Conservation (phyloP, 2,113 vertebrate species). For the Pholis gunnellus region DNA sequence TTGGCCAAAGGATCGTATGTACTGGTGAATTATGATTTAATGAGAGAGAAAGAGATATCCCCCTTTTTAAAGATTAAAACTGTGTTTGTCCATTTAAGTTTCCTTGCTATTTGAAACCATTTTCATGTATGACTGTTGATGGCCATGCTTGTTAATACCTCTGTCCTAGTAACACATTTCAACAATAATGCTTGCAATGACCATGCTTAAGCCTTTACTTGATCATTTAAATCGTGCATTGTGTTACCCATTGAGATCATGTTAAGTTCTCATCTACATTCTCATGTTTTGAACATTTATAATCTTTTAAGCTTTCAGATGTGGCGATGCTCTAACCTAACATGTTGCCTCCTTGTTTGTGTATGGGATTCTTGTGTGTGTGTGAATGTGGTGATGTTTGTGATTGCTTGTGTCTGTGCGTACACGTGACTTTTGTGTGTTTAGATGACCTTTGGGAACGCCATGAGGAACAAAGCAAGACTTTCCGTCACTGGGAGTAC, state of each 20-base stretch:
- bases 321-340: constrained; percentile 55
- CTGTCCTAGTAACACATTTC: constrained; percentile 74
- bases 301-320: constrained; percentile 61
- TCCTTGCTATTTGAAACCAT: constrained; percentile 76
- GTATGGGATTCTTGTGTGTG: constrained; percentile 71
- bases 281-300: constrained; percentile 71
- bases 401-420: constrained; percentile 50
- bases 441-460: constrained; percentile 96
- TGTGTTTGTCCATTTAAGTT: constrained; percentile 80
- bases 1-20: constrained; percentile 88
- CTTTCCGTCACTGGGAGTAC: constrained; percentile 98
- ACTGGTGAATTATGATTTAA: constrained; percentile 84
- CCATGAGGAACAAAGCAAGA: constrained; percentile 96
- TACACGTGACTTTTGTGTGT: constrained; percentile 39
- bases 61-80: constrained; percentile 72
- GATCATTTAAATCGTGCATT: constrained; percentile 68
- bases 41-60: constrained; percentile 71
- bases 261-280: constrained; percentile 79
- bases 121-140: constrained; percentile 84
- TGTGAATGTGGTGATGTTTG: constrained; percentile 48
- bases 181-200: constrained; percentile 77
- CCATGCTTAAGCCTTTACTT: constrained; percentile 73
- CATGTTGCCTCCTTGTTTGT: constrained; percentile 61
- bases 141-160: constrained; percentile 78
- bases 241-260: constrained; percentile 58